Evolutionary conservation across 2,113 vertebrate genomes (phyloP), one percentile per base, ranked within the genome.

Genomic region (Sturnus vulgaris): DNA sequence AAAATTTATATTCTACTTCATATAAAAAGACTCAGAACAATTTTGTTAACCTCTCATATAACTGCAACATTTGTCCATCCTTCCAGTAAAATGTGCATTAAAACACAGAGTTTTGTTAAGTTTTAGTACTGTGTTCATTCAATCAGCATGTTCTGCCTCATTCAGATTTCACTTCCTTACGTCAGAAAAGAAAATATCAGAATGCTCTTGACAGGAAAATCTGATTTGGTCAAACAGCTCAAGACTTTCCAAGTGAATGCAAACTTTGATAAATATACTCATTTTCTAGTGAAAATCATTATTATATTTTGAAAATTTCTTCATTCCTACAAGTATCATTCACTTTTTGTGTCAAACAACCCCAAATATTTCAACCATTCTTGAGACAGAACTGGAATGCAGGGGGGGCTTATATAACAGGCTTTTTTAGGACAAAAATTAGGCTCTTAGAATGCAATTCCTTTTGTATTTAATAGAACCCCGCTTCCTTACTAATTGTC

Each of bases 391-490:
- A 76, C 21, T 69, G 55, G 24, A 95, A 61, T 2, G 5, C 63
- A 90, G 33, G 30, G 37, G 37, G 52, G 53, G 73, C 13, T 93
- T 79, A 83, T 7, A 35, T 24, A 95, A 71, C 73, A 88, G 65
- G 71, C 78, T 84, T 86, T 81, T 60, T 81, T 30, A 80, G 46
- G 88, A 78, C 28, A 94, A 95, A 94, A 96, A 88, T 87, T 90
- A 88, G 73, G 85, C 63, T 93, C 76, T 92, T 83, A 25, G 42
- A 95, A 84, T 68, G 27, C 39, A 88, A 73, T 69, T 96, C 92
- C 65, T 87, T 96, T 68, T 55, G 46, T 84, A 88, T 92, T 97
- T 97, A 95, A 92, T 61, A 96, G 89, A 93, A 68, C 16, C 68
- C 7, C 31, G 79, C 46, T 86, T 96, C 81, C 69, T 88, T 86